Conservation (phyloP, 2,888 invertebrate species). For the Diarsia rubi region DNA sequence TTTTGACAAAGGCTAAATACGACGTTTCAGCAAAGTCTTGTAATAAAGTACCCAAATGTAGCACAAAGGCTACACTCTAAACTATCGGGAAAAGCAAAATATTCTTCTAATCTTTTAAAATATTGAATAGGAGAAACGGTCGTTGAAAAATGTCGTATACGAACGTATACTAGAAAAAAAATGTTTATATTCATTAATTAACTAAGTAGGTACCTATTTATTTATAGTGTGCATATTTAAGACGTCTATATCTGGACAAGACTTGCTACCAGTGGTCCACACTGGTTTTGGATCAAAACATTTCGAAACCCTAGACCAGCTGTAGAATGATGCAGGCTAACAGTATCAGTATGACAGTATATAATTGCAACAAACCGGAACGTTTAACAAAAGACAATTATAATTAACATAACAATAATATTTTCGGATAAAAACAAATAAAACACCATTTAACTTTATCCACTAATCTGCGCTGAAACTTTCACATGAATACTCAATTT, state of each 20-base stretch:
- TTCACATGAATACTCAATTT: constrained; percentile 1
- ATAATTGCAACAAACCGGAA: background rate
- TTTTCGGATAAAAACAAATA: background rate
- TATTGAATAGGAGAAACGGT: background rate
- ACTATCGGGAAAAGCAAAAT: background rate
- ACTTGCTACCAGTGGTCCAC: too few species aligned
- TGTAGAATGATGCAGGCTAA: too few species aligned
- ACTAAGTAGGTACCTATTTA: background rate
- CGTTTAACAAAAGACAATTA: background rate
- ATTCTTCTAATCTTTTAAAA: background rate
- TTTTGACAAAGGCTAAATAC: background rate
- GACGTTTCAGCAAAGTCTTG: background rate
- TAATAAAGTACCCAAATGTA: background rate
- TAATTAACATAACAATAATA: background rate
- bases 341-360: too few species aligned
- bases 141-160: background rate
- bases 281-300: too few species aligned
- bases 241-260: background rate
- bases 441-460: background rate
- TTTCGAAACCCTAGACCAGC: too few species aligned
- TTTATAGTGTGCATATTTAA: background rate
- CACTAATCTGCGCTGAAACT: constrained; percentile 6
- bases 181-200: background rate
- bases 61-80: background rate
- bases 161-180: too few species aligned